Percentiles rank a stretch among this genome's conserved stretches.
These are phyloP conservation scores for Lycocerus yunnanus DNA, from an alignment of 2,888 invertebrate genomes.

Conservation along the genomic window DNA sequence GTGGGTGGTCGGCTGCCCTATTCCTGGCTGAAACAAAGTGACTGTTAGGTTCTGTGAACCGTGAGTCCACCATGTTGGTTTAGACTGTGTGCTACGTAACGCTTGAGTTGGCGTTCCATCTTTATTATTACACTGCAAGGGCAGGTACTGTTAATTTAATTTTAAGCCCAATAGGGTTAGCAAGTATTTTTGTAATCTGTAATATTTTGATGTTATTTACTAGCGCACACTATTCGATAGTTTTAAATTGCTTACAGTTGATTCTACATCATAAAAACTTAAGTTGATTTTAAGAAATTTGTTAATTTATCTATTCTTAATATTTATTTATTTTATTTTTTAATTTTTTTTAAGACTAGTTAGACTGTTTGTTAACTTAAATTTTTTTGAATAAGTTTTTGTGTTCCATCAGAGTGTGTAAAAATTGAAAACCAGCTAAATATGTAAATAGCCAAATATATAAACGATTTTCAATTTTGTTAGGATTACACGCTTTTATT, in stretches of 20 bases:
- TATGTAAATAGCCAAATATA: constrained; percentile 42
- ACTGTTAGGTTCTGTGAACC: constrained; percentile 55
- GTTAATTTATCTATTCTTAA: constrained; percentile 44
- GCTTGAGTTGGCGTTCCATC: constrained; percentile 35
- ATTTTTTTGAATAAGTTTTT: constrained; percentile 32
- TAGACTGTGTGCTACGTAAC: constrained; percentile 47
- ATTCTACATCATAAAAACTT: constrained; percentile 19
- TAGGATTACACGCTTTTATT: constrained; percentile 48
- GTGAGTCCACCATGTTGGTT: constrained; percentile 40
- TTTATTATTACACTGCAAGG: constrained; percentile 32
- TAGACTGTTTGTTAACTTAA: constrained; percentile 41
- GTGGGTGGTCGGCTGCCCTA: constrained; percentile 52
- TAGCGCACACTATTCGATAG: constrained; percentile 45
- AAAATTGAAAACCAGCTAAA: constrained; percentile 38
- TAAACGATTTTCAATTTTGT: constrained; percentile 31
- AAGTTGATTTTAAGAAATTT: constrained; percentile 33
- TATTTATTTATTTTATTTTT: constrained; percentile 44
- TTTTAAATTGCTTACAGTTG: constrained; percentile 25
- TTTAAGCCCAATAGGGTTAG: constrained; percentile 33
- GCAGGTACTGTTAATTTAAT: constrained; percentile 36
- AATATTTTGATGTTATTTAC: constrained; percentile 47
- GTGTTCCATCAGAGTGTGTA: constrained; percentile 28
- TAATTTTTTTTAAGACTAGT: constrained; percentile 38
- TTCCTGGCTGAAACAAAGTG: constrained; percentile 51
- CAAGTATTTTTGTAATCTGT: constrained; percentile 53